A percentile compares a stretch with the other conserved stretches of the same genome.
phyloP scores from a whole-genome alignment of 2,797 vertebrate species.

The Acanthiza pusilla region DNA sequence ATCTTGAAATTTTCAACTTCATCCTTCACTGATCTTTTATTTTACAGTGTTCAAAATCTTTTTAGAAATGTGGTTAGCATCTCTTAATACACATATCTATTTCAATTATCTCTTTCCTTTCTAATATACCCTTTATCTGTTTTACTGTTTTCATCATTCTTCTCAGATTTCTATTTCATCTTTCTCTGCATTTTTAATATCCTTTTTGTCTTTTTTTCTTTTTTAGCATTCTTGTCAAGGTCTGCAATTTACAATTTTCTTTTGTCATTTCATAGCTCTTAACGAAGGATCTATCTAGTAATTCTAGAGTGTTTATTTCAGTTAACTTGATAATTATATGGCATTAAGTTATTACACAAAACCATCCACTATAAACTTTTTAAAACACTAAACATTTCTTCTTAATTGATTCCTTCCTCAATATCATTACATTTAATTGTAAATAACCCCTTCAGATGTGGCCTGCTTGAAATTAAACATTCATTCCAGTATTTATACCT shows the following conservation, averaged over 20 bases:
- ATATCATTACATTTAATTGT: neutral
- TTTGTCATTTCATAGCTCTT: neutral
- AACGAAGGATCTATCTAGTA: neutral
- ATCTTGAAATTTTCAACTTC: conserved; percentile 25
- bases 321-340: neutral
- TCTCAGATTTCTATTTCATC: conserved; percentile 23
- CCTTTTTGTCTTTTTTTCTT: neutral
- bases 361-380: neutral
- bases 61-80: neutral
- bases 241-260: neutral
- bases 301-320: conserved; percentile 19
- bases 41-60: neutral
- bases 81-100: conserved; percentile 14
- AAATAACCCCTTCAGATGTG: neutral
- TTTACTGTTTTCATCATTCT: conserved; percentile 45
- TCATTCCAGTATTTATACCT: neutral
- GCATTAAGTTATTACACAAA: neutral
- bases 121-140: conserved; percentile 36
- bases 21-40: conserved; percentile 22
- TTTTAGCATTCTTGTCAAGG: neutral
- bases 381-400: neutral
- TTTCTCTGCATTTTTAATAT: conserved; percentile 51
- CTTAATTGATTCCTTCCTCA: neutral
- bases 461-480: neutral
- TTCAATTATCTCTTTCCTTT: conserved; percentile 47